A percentile compares a stretch with the other conserved stretches of the same genome.
Conservation (phyloP, 1,140 invertebrate genomes). For the Atta cephalotes region DNA sequence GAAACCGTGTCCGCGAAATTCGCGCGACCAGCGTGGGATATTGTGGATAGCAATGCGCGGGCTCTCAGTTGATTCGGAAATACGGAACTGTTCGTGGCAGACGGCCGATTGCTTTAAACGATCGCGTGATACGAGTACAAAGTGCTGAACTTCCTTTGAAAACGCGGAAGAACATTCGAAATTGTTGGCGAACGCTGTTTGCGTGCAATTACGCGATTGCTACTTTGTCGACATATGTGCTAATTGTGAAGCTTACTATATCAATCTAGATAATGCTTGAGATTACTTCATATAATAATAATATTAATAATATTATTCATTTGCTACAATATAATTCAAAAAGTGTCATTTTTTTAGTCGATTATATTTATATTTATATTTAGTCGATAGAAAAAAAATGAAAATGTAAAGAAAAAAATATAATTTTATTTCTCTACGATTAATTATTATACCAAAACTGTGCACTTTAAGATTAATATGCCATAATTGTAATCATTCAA, state of each 20-base stretch:
- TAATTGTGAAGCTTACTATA: background rate
- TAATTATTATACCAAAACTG: no score
- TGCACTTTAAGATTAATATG: no score
- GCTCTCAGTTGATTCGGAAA: background rate
- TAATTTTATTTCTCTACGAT: no score
- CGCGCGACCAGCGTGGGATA: conserved; percentile 49
- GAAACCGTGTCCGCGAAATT: conserved; percentile 66
- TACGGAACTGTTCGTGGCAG: conserved; percentile 41
- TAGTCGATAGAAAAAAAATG: no score
- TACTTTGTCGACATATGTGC: conserved; percentile 18
- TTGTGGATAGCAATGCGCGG: background rate
- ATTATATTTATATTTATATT: no score
- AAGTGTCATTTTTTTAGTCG: no score
- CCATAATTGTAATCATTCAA: no score
- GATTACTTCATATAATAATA: background rate
- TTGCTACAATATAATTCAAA: no score
- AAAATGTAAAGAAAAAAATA: no score
- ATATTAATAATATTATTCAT: no score
- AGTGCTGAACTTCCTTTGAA: conserved; percentile 27
- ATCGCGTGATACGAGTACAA: conserved; percentile 39
- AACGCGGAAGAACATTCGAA: conserved; percentile 33
- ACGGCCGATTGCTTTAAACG: conserved; percentile 45
- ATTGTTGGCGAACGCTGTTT: conserved; percentile 16
- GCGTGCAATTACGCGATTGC: conserved; percentile 22
- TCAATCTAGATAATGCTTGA: background rate